Evolutionary conservation across 2,888 invertebrate species (phyloP), one percentile per base, ranked within the genome.

Genomic region (Stramonita haemastoma): DNA sequence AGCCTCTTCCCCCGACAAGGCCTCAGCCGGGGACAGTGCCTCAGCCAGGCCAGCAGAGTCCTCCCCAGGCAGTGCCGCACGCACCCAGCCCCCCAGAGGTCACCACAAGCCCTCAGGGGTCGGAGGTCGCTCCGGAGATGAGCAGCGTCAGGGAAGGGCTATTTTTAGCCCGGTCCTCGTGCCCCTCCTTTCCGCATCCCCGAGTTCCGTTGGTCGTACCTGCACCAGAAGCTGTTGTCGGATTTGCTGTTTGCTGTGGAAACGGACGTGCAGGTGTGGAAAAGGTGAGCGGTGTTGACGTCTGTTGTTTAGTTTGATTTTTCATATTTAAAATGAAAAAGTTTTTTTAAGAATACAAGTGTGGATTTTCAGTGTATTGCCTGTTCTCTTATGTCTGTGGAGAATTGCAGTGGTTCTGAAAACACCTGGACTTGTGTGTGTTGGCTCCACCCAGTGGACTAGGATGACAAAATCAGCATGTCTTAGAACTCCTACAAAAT

Each of bases 191-290:
- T 99, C 96, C 97, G 99, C 93, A 99, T 99, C 96, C 99, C 99
- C 46, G 99, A 99, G 96, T 99, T 99, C 97, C 98, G 99, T 94
- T 99, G 99, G 99, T 99, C 99, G 0, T 98, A 98, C 96, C 98
- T 99, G 93, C 99, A 99, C 96, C 99, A 99, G 96, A 97, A 99
- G 91, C 97, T 99, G 89, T 97, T 99, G 0, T 98, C 99, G 26
- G 99, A 99, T 96, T 98, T 99, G 70, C 97, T 99, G 60, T 98
- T 98, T 96, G 99, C 99, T 0, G 97, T 99, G 90, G 99, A 99
- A 96, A 98, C 98, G 22, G 99, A 99, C 95, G 98, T 99, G 32
- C 99, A 99, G 97, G 98, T 98, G 85, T 97, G 97, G 97, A 97
- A 97, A 96, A 97, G 97, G 97, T 97, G 95, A 93, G 93, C 90